Conservation (phyloP, 1,140 invertebrate species). For the Adelges cooleyi region DNA sequence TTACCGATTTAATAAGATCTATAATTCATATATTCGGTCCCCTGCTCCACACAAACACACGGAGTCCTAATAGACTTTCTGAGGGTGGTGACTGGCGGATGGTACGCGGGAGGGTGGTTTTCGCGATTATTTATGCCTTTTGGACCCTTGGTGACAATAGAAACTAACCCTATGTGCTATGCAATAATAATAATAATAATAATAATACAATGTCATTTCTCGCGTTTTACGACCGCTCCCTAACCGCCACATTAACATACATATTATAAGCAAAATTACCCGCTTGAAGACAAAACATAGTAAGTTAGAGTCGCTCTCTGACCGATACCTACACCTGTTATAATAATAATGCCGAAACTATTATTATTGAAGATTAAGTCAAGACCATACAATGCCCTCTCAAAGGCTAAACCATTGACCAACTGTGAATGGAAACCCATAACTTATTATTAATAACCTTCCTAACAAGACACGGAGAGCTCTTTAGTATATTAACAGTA, state of each 20-base stretch:
- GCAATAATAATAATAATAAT: not conserved
- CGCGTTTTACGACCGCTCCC: not conserved
- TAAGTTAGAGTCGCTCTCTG: no score
- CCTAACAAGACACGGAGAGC: no score
- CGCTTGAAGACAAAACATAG: not conserved
- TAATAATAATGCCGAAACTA: no score
- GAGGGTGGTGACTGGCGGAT: not conserved
- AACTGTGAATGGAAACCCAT: no score
- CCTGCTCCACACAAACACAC: not conserved
- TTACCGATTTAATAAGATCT: slow-evolving; percentile 28
- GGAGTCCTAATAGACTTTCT: slow-evolving; percentile 16
- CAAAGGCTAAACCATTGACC: no score
- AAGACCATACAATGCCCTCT: no score
- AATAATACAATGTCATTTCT: slow-evolving; percentile 1
- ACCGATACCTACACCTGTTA: no score
- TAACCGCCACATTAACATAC: slow-evolving; percentile 4
- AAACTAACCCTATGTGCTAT: not conserved
- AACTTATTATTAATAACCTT: no score
- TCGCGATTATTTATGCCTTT: slow-evolving; percentile 19
- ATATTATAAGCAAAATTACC: slow-evolving; percentile 19
- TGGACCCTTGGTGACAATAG: slow-evolving; percentile 23
- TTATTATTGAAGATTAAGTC: no score
- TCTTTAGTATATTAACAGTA: no score
- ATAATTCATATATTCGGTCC: slow-evolving; percentile 15
- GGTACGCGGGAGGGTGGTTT: not conserved